Base-by-base conservation (phyloP, 2,113 vertebrate genomes). In the Malurus elegans region DNA sequence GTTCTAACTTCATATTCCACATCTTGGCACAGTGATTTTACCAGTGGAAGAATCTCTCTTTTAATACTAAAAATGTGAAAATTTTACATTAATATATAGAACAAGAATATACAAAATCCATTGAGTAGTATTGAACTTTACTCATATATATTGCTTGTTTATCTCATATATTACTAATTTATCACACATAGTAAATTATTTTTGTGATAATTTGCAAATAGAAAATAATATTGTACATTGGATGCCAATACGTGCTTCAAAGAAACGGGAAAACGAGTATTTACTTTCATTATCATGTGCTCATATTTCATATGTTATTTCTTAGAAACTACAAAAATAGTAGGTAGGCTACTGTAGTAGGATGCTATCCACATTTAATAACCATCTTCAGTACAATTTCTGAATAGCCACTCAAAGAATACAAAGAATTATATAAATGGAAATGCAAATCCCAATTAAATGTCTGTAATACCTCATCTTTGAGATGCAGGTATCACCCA, bases 1-100 rank as follows among this genome's bases (percentile, higher is more conserved):
- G 98, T 98, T 96, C 99, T 98, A 62, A 99, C 99, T 98, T 99
- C 99, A 51, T 98, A 98, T 88, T 99, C 99, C 76, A 98, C 97
- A 70, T 99, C 99, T 95, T 98, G 99, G 97, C 99, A 99, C 64
- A 99, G 96, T 45, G 99, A 98, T 90, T 98, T 99, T 93, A 99
- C 98, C 96, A 99, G 71, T 4, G 99, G 99, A 96, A 99, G 97
- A 94, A 99, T 98, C 92, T 99, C 99, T 95, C 98, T 98, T 96
- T 99, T 99, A 95, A 99, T 97, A 93, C 99, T 99, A 96, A 95
- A 90, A 91, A 78, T 19, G 18, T 26, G 54, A 95, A 92, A 1
- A 84, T 32, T 80, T 69, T 70, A 51, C 10, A 85, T 96, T 78
- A 87, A 58, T 56, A 79, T 15, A 66, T 10, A 74, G 20, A 89